Conservation (phyloP, 2,888 invertebrate species). For the Aproaerema taeniolella region DNA sequence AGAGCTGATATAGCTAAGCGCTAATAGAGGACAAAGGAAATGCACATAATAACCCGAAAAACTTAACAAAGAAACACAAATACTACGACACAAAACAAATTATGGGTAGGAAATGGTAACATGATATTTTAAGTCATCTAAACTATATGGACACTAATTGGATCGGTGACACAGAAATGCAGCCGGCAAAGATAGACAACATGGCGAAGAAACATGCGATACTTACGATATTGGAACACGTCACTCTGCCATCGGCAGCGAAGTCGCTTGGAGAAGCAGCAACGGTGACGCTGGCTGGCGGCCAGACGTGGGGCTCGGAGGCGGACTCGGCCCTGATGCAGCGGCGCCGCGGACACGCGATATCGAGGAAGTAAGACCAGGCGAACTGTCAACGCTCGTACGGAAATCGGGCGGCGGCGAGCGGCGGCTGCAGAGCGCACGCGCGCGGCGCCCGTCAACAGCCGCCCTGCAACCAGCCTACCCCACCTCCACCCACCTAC, state of each 20-base stretch:
- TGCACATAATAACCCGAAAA: constrained; percentile 13
- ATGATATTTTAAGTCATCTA: constrained; percentile 4
- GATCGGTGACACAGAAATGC: constrained; percentile 15
- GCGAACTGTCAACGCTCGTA: constrained; percentile 80
- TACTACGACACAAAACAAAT: not conserved
- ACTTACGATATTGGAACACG: constrained; percentile 51
- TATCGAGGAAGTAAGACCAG: constrained; percentile 74
- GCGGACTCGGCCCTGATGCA: constrained; percentile 28
- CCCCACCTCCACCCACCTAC: constrained; percentile 45
- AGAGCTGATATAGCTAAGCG: too few species aligned
- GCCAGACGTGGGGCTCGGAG: constrained; percentile 30
- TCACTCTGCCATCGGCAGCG: constrained; percentile 58
- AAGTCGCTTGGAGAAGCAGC: constrained; percentile 28
- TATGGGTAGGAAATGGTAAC: not conserved
- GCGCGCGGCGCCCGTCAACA: constrained; percentile 77
- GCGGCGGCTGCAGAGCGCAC: constrained; percentile 56
- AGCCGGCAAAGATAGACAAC: constrained; percentile 12
- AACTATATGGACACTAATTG: constrained; percentile 3
- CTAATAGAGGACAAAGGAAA: constrained; percentile 26
- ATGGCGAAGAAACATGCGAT: constrained; percentile 17
- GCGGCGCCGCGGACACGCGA: constrained; percentile 65
- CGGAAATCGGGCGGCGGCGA: constrained; percentile 77
- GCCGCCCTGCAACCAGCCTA: constrained; percentile 62
- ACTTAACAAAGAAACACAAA: not conserved
- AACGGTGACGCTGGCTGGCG: constrained; percentile 31